Conservation (phyloP, 1,140 invertebrate species). For the Hesperophylax magnus region DNA sequence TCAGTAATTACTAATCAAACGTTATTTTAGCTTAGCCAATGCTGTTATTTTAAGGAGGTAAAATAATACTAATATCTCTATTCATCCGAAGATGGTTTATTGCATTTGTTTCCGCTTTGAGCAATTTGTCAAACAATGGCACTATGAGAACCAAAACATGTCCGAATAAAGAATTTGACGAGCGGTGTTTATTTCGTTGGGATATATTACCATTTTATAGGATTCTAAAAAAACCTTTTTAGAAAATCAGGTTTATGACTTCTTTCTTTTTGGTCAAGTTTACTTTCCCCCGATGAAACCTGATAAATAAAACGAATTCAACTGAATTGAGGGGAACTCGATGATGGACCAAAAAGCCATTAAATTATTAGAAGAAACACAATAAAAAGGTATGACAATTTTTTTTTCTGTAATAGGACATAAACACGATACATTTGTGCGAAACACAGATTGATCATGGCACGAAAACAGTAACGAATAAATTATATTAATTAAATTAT, state of each 20-base stretch:
- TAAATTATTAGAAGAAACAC: too few relatives aligned
- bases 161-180: constrained; percentile 14
- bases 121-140: neutral
- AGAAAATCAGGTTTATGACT: constrained; percentile 22
- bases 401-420: too few relatives aligned
- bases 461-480: too few relatives aligned
- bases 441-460: too few relatives aligned
- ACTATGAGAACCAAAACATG: neutral
- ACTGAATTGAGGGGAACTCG: neutral
- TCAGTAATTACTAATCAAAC: too few relatives aligned
- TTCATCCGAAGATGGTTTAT: neutral
- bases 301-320: constrained; percentile 16
- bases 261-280: constrained; percentile 22
- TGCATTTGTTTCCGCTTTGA: neutral
- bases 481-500: too few relatives aligned
- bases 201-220: constrained; percentile 27
- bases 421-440: too few relatives aligned
- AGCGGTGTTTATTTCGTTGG: constrained; percentile 17
- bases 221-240: constrained; percentile 30
- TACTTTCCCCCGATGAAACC: constrained; percentile 24
- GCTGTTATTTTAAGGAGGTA: too few relatives aligned
- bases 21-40: too few relatives aligned
- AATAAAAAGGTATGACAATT: too few relatives aligned
- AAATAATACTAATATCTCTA: too few relatives aligned
- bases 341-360: too few relatives aligned